Conservation (phyloP, 2,797 vertebrate genomes). For the Melanogrammus aeglefinus region DNA sequence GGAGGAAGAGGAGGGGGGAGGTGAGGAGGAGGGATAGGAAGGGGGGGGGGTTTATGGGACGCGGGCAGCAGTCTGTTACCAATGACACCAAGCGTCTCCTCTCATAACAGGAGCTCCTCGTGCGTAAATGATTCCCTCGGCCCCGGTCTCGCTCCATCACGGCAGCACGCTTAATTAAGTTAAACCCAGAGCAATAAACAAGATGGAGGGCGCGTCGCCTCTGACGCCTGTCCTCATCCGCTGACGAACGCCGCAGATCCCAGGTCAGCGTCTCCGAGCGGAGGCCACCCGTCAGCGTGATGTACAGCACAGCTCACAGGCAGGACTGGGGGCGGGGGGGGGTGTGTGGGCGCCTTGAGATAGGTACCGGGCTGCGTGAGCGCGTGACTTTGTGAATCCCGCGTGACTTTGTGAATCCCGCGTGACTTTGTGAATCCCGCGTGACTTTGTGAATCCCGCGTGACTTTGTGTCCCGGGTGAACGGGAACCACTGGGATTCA, state of each 20-base stretch:
- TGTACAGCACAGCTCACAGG: constrained; percentile 4
- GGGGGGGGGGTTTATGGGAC: constrained; percentile 2
- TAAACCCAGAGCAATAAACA: constrained; percentile 72
- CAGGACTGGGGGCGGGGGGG: no score
- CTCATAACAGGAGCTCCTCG: constrained; percentile 58
- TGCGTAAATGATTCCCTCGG: constrained; percentile 64
- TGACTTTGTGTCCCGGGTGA: no score
- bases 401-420: no score
- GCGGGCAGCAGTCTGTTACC: constrained; percentile 46
- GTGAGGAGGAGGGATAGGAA: background rate
- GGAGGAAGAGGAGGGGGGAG: no score
- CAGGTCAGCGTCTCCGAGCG: constrained; percentile 44
- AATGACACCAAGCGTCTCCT: constrained; percentile 55
- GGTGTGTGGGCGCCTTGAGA: constrained; percentile 17
- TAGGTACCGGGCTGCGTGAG: constrained; percentile 25
- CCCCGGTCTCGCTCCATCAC: constrained; percentile 63
- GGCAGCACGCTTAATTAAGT: constrained; percentile 68
- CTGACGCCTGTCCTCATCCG: constrained; percentile 53
- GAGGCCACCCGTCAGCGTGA: constrained; percentile 57
- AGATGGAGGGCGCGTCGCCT: constrained; percentile 55
- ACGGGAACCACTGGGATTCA: no score
- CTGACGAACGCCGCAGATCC: constrained; percentile 55
- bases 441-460: background rate
- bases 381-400: no score
- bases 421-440: no score